These are phyloP conservation scores for Eulacestoma nigropectus DNA, from an alignment of 2,113 vertebrate species.

Conservation along the genomic window DNA sequence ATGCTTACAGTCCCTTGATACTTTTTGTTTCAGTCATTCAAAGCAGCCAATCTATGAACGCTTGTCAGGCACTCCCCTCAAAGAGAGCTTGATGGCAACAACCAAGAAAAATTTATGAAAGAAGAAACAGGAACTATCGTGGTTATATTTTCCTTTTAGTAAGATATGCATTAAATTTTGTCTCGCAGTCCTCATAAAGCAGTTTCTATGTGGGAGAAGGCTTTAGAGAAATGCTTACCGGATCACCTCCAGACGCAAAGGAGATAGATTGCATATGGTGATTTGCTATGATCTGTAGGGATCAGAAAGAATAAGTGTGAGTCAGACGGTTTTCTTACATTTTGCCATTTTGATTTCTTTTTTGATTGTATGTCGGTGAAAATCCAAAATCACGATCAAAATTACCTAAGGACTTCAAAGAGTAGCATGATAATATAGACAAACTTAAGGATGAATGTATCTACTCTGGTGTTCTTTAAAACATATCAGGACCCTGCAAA, in stretches of 20 bases:
- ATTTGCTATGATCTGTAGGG: slow-evolving; percentile 93
- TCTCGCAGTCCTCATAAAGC: not conserved
- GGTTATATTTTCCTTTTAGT: not conserved
- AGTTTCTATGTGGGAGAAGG: not conserved
- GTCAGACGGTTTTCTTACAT: not conserved
- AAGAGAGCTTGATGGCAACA: not conserved
- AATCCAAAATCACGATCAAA: not conserved
- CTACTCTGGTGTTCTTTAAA: not conserved
- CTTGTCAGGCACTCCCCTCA: not conserved
- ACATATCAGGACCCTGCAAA: not conserved
- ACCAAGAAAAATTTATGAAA: not conserved
- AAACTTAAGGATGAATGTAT: not conserved
- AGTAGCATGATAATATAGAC: not conserved
- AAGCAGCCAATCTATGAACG: not conserved
- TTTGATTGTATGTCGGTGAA: not conserved
- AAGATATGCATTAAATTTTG: not conserved
- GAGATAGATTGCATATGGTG: slow-evolving; percentile 99
- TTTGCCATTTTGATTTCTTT: not conserved
- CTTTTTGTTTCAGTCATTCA: not conserved
- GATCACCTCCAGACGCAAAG: slow-evolving; percentile 95
- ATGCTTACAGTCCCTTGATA: not conserved
- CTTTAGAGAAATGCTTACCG: slow-evolving; percentile 77
- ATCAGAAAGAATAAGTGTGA: slow-evolving; percentile 33
- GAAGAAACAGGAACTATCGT: not conserved
- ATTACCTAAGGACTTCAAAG: not conserved